These are phyloP conservation scores for Glaucidium brasilianum DNA, from an alignment of 2,113 vertebrate genomes.

Conservation along the genomic window DNA sequence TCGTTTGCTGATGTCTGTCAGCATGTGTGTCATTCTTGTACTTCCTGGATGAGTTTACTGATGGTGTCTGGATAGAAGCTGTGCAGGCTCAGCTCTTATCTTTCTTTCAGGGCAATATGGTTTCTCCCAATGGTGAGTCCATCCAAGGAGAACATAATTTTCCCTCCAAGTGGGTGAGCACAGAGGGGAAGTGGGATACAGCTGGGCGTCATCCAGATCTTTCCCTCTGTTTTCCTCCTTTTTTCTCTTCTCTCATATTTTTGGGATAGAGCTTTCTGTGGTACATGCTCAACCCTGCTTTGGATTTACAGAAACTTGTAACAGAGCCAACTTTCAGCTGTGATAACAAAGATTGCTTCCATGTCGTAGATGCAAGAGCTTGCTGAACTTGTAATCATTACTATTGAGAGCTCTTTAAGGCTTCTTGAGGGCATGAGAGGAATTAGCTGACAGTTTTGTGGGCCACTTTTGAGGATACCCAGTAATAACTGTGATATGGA, in stretches of 20 bases:
- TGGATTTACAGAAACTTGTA: not conserved
- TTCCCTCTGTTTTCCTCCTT: not conserved
- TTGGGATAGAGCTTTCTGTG: not conserved
- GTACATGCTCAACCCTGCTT: not conserved
- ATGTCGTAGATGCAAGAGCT: not conserved
- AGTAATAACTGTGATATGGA: not conserved
- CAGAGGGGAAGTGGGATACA: not conserved
- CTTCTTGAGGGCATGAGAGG: not conserved
- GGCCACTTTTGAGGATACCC: not conserved
- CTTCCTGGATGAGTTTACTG: not conserved
- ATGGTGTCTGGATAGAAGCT: not conserved
- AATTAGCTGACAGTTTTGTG: not conserved
- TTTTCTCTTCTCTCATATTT: not conserved
- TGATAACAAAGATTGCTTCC: not conserved
- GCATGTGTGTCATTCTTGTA: not conserved
- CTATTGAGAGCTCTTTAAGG: not conserved
- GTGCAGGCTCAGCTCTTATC: not conserved
- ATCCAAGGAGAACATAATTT: not conserved
- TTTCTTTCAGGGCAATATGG: not conserved
- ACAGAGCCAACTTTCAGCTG: not conserved
- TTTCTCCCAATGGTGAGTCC: not conserved
- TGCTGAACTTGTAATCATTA: not conserved
- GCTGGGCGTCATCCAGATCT: not conserved
- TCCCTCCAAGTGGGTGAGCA: rapidly evolving
- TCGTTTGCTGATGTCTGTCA: not conserved